Percentiles rank a stretch among this genome's conserved stretches.
phyloP scores from a whole-genome alignment of 1,140 invertebrate species.

The Leptonema lineaticorne region DNA sequence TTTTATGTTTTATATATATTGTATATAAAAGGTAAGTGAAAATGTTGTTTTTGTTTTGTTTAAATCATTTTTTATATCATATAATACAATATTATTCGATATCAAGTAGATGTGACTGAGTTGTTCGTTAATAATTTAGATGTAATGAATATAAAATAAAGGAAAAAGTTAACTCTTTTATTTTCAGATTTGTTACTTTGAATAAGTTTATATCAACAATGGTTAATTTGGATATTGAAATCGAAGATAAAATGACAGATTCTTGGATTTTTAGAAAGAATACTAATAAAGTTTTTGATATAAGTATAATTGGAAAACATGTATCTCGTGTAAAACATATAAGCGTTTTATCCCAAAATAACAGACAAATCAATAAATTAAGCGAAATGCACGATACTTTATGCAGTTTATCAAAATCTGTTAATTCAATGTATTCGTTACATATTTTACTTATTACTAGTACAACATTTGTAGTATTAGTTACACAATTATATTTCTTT shows the following conservation, averaged over 20 bases:
- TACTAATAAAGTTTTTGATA: not conserved
- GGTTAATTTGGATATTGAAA: not conserved
- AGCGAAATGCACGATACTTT: constrained; percentile 35
- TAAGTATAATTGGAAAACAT: constrained; percentile 9
- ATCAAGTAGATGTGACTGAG: no score
- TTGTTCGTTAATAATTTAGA: no score
- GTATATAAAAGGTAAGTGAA: constrained; percentile 29
- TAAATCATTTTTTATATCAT: no score
- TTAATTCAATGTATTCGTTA: constrained; percentile 32
- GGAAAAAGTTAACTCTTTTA: no score
- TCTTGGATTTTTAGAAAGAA: not conserved
- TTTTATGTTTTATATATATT: constrained; percentile 28
- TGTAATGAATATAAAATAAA: no score
- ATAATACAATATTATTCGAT: no score
- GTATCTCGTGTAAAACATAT: not conserved
- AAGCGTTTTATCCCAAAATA: constrained; percentile 10
- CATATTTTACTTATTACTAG: constrained; percentile 29
- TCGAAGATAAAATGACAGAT: not conserved
- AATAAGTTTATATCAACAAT: constrained; percentile 21
- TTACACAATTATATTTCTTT: constrained; percentile 35
- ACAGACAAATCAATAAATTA: not conserved
- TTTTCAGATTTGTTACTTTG: constrained; percentile 24
- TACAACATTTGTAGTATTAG: constrained; percentile 31
- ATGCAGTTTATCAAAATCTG: constrained; percentile 22
- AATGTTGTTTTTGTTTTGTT: no score